Percentiles rank a stretch among this genome's conserved stretches.
Conservation (phyloP, 2,113 vertebrate genomes). For the Archilochus colubris region DNA sequence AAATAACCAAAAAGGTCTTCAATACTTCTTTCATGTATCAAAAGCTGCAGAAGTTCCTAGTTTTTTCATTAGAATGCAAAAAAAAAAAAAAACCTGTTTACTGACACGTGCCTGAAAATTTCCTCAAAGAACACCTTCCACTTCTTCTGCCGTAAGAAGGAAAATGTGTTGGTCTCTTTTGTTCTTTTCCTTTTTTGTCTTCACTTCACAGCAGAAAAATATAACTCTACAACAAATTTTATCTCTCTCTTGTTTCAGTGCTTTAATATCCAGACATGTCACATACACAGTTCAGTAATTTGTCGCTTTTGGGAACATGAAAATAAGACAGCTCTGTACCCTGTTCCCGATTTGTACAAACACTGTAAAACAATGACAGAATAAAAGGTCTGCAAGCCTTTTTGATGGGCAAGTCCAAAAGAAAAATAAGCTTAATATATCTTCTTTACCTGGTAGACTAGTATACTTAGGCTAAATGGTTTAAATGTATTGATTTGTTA, state of each 20-base stretch:
- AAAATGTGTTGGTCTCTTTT: neutral
- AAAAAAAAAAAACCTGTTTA: neutral
- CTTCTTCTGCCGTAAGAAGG: neutral
- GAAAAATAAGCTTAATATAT: constrained; percentile 24
- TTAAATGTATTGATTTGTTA: constrained; percentile 30
- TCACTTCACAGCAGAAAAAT: neutral
- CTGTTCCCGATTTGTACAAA: constrained; percentile 13
- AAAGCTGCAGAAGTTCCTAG: neutral
- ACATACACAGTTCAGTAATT: neutral
- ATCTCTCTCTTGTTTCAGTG: neutral
- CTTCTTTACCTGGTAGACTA: neutral
- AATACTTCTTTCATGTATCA: neutral
- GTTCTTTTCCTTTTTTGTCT: neutral
- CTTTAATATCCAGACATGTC: neutral
- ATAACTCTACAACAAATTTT: neutral
- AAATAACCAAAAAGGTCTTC: neutral
- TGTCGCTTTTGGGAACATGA: neutral
- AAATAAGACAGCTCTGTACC: neutral
- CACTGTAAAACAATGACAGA: neutral
- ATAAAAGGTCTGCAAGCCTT: neutral
- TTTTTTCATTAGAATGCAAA: neutral
- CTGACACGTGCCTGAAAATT: neutral
- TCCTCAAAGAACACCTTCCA: neutral
- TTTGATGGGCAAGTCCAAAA: constrained; percentile 35
- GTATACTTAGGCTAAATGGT: neutral